A percentile compares a stretch with the other conserved stretches of the same genome.
phyloP scores from a whole-genome alignment of 2,888 invertebrate genomes.

The Cheilosia impressa region DNA sequence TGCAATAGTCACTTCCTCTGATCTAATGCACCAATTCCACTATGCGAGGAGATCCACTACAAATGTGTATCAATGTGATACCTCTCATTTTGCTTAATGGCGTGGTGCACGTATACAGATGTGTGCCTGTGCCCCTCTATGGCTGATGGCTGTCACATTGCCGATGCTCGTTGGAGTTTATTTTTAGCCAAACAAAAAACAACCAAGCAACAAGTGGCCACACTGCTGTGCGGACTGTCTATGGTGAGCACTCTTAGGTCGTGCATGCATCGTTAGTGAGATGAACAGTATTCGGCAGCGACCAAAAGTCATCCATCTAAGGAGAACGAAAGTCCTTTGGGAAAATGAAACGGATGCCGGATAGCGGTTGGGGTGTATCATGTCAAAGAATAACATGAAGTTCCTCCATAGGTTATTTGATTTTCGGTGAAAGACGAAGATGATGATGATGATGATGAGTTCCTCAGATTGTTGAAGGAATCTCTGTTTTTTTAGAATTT shows the following conservation, averaged over 20 bases:
- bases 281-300: slow-evolving; percentile 27
- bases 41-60: slow-evolving; percentile 24
- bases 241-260: slow-evolving; percentile 36
- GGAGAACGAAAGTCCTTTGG: slow-evolving; percentile 34
- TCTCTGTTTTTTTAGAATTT: slow-evolving; percentile 17
- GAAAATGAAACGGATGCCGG: slow-evolving; percentile 11
- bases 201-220: slow-evolving; percentile 68
- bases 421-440: neutral
- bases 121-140: slow-evolving; percentile 5
- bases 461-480: slow-evolving; percentile 16
- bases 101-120: neutral
- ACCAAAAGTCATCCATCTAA: slow-evolving; percentile 3
- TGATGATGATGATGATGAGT: slow-evolving; percentile 14
- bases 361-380: slow-evolving; percentile 28
- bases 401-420: slow-evolving; percentile 9
- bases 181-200: slow-evolving; percentile 55
- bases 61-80: slow-evolving; percentile 26
- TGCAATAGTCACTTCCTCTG: slow-evolving; percentile 72
- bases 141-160: slow-evolving; percentile 26
- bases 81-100: slow-evolving; percentile 1
- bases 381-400: slow-evolving; percentile 49
- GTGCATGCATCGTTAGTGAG: slow-evolving; percentile 32
- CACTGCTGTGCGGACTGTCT: slow-evolving; percentile 7
- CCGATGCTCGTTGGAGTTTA: slow-evolving; percentile 24
- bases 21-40: slow-evolving; percentile 70